These are phyloP conservation scores for Megaustenia siamemsis DNA, from an alignment of 2,888 invertebrate genomes.

Conservation along the genomic window DNA sequence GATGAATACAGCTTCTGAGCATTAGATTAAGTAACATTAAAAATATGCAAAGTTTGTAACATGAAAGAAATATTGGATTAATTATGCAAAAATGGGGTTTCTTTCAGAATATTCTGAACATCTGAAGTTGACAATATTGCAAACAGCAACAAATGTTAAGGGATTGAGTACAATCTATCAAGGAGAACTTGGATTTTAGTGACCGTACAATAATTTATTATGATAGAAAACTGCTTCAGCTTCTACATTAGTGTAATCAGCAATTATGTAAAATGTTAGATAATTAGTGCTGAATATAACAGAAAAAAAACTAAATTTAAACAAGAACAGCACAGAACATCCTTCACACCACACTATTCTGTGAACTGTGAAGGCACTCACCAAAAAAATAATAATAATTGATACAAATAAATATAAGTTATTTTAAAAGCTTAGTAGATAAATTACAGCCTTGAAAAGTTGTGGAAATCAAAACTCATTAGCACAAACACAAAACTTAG, in stretches of 20 bases:
- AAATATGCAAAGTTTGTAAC: slow-evolving; percentile 9
- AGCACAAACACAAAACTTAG: too few species aligned
- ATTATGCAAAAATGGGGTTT: slow-evolving; percentile 1
- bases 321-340: not conserved
- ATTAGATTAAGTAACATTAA: too few species aligned
- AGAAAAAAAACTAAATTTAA: not conserved
- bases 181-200: not conserved
- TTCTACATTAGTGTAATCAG: not conserved
- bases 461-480: too few species aligned
- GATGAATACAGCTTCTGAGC: not conserved
- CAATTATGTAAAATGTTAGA: not conserved
- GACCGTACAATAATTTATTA: not conserved
- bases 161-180: not conserved
- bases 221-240: not conserved
- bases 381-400: too few species aligned
- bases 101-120: not conserved
- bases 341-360: not conserved
- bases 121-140: not conserved
- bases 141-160: not conserved
- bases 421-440: too few species aligned
- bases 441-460: too few species aligned
- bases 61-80: not conserved
- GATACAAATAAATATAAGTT: too few species aligned
- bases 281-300: not conserved
- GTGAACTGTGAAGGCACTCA: slow-evolving; percentile 29